A percentile compares a stretch with the other conserved stretches of the same genome.
Evolutionary conservation across 2,797 vertebrate species (phyloP).

Genomic region (Lutjanus argentimaculatus): DNA sequence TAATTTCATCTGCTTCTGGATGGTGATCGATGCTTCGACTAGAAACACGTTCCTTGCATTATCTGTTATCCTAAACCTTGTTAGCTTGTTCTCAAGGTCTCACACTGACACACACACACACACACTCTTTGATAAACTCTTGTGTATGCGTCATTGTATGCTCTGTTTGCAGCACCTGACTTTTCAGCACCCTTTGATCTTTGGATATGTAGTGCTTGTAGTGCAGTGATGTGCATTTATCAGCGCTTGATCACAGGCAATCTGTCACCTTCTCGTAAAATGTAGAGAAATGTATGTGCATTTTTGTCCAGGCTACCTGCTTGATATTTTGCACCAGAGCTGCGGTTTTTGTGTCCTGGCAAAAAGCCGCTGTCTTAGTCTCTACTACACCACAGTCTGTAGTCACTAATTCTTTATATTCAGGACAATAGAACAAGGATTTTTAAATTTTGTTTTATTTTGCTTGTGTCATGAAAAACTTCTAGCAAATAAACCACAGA

Average conservation of each 20-base stretch:
- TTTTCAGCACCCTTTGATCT: not conserved
- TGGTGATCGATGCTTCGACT: not conserved
- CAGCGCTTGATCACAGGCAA: not conserved
- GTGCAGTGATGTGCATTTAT: not conserved
- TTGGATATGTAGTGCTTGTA: not conserved
- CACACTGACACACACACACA: not conserved
- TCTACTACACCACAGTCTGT: not conserved
- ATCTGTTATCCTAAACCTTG: not conserved
- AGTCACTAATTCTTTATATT: not conserved
- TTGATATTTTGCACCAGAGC: not conserved
- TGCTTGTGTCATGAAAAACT: no score
- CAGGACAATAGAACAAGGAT: no score
- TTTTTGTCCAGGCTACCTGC: not conserved
- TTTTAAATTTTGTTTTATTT: no score
- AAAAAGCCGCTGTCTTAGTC: not conserved
- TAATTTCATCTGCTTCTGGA: not conserved
- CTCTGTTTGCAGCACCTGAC: slow-evolving; percentile 7
- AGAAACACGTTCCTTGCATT: not conserved
- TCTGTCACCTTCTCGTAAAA: not conserved
- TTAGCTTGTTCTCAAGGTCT: slow-evolving; percentile 6
- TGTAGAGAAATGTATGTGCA: not conserved
- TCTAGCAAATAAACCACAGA: no score
- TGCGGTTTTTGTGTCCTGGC: not conserved
- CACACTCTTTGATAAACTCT: not conserved
- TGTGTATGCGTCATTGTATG: not conserved